Evolutionary conservation across 2,888 invertebrate genomes (phyloP), one percentile per base, ranked within the genome.

Genomic region (Drosophila subsilvestris): DNA sequence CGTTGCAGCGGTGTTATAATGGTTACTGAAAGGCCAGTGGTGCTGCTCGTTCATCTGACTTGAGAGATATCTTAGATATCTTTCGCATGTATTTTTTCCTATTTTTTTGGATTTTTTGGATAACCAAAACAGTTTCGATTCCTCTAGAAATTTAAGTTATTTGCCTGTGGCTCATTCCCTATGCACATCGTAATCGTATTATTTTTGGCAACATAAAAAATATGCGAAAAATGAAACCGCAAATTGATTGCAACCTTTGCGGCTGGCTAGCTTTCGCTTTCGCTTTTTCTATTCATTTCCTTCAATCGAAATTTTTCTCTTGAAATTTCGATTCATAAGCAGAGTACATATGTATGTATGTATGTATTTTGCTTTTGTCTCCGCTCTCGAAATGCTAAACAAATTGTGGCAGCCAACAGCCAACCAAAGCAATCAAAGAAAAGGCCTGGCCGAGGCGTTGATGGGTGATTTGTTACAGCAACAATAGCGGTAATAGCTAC

Each of bases 391-490:
- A 55, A 44, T 37, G 29, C 22, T 22, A 48, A 62, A 56, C 54
- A 58, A 68, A 73, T 56, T 27, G 49, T 50, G 47, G 48, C 53
- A 56, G 48, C 44, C 44, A 37, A 43, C 53, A 20, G 49, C 18
- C n/a, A n/a, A 29, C 20, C 27, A 2, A 20, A n/a, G 62, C 53
- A 69, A 66, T 49, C 58, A 55, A 32, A 69, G 57, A 58, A 67
- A 67, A 55, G 60, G 53, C 63, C 65, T 32, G 62, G 53, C 60
- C 73, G 51, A 79, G 81, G 79, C 77, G 81, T 84, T 84, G 81
- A 75, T 80, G 79, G 81, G 50, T 85, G 79, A 84, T 81, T 81
- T 84, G 85, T 84, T 73, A 71, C 56, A 66, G 61, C 55, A 70
- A 62, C 68, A 58, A 53, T 20, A 62, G 5, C 57, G 59, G 59